Base-by-base conservation (phyloP, 2,113 vertebrate genomes). In the Oreochromis spilurus region DNA sequence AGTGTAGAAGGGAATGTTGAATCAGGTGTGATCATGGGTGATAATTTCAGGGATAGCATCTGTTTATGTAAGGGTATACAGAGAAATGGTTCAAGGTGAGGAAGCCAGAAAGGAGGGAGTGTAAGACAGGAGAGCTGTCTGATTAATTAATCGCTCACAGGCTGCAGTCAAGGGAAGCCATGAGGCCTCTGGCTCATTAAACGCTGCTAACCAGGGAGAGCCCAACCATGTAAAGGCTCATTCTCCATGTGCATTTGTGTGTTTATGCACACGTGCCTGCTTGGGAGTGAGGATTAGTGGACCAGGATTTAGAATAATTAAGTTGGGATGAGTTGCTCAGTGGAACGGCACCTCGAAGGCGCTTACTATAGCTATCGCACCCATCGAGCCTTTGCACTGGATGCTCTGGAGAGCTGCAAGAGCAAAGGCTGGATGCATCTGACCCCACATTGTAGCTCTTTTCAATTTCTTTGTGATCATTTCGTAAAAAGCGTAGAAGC, bases 111-210 rank as follows among this genome's bases (percentile, higher is more conserved):
- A 50, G 4, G 57, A 12, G 13, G 19, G 19, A 55, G 45, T 43
- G 21, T 54, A 26, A 17, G 43, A 77, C n/a, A 38, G 82, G 57
- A 85, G 83, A 87, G 85, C 87, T 83, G 87, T 89, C 90, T 94
- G 94, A 96, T 95, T 96, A 94, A 96, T 96, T 96, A 95, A 94
- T 87, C 83, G 85, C 92, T 94, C 89, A 62, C 60, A 70, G 82
- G 84, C 93, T 90, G 86, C 90, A 82, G 91, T 90, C 90, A 86
- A 82, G 91, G 90, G 91, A 93, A 92, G 80, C 91, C 88, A 90
- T 91, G 88, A 84, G 91, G 91, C 89, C 93, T 91, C 70, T 0
- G 86, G 93, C 94, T 95, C 94, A 95, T 96, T 96, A 96, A 95
- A 88, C 57, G 81, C 84, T 58, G 58, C 88, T 83, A 86, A 89